Conservation (phyloP, 1,140 invertebrate species). For the Zophobas morio region DNA sequence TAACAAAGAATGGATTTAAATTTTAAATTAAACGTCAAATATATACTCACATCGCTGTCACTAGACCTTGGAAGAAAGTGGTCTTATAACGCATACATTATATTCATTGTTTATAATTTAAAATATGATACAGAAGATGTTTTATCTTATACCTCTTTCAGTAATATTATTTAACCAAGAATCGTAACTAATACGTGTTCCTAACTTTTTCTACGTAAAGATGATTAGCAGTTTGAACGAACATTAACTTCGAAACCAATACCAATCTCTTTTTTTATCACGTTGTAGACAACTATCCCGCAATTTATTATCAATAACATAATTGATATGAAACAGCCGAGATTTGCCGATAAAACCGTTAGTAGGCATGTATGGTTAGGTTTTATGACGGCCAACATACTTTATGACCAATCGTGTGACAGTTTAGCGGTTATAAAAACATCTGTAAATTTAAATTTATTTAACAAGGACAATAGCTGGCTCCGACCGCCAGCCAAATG, state of each 20-base stretch:
- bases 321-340: conserved; percentile 29
- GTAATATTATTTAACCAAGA: no score
- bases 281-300: not conserved
- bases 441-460: conserved; percentile 37
- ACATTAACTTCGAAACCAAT: not conserved
- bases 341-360: conserved; percentile 40
- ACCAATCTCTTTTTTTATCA: conserved; percentile 9
- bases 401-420: conserved; percentile 37
- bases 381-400: conserved; percentile 44
- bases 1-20: no score
- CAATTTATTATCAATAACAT: conserved; percentile 44
- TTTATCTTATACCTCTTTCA: no score
- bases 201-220: not conserved
- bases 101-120: no score
- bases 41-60: no score
- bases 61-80: no score
- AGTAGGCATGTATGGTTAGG: conserved; percentile 28
- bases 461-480: conserved; percentile 9
- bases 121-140: no score
- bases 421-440: conserved; percentile 34
- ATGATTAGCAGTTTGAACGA: not conserved
- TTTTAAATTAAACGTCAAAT: no score
- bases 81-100: no score
- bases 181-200: no score
- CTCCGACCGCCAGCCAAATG: not conserved